Evolutionary conservation across 2,888 invertebrate species (phyloP), one percentile per base, ranked within the genome.

Genomic region (Netelia inedita): DNA sequence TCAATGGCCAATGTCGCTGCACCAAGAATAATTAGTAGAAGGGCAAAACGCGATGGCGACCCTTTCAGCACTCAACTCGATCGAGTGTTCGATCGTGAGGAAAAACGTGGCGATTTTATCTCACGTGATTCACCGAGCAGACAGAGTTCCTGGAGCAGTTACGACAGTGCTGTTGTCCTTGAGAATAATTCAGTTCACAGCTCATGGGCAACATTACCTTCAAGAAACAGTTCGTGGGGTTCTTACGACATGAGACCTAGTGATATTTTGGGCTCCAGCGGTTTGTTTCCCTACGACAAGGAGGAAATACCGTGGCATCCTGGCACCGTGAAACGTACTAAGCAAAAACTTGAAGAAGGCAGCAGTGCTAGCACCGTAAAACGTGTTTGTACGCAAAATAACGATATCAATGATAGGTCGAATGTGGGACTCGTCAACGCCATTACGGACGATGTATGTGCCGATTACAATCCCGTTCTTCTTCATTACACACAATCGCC

Each of bases 131-230:
- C 95, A 57, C 95, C 96, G 1, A 95, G 96, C 87, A 94, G 97
- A 46, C 97, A 97, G 93, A 96, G 96, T 93, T 97, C 97, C 69
- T 97, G 97, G 96, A 96, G 96, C 91, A 96, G 96, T 90, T 96
- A 96, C 92, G 97, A 97, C 93, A 97, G 97, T 92, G 97, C 97
- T 35, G 96, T 97, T 50, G 96, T 96, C 66, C 94, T 96, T 85
- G 95, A 95, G 85, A 96, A 96, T 88, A 96, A 96, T 88, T 96
- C 97, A 81, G 95, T 97, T 10, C 97, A 97, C 92, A 96, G 97
- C 87, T 97, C 97, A 57, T 97, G 97, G 97, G 97, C 97, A 82
- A 95, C 95, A 2, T 89, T 95, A 79, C 96, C 96, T 0, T 96
- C 96, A 50, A 94, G 96, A 73, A 96, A 96, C 88, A 96, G 96